These are phyloP conservation scores for Carterocephalus palaemon DNA, from an alignment of 2,888 invertebrate genomes.

Conservation along the genomic window DNA sequence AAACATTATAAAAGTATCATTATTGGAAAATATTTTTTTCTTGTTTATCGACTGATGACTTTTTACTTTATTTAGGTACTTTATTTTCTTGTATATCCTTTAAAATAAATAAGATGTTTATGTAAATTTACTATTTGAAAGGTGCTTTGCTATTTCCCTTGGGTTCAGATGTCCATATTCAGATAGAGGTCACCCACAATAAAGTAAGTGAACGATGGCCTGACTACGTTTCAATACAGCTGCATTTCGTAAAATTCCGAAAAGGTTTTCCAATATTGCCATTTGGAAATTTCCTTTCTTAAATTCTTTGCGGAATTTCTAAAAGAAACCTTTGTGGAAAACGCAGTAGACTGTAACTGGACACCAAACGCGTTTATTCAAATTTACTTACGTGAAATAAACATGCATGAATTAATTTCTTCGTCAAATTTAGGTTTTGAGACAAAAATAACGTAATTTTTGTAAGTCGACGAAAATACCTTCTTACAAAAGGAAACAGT, in stretches of 20 bases:
- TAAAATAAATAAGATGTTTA: too few relatives aligned
- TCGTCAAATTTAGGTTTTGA: too few relatives aligned
- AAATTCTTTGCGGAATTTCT: neutral
- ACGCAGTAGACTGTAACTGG: neutral
- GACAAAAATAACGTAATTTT: too few relatives aligned
- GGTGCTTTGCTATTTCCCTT: neutral
- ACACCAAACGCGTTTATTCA: slow-evolving; percentile 2
- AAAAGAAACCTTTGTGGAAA: neutral
- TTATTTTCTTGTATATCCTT: too few relatives aligned
- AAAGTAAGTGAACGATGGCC: slow-evolving; percentile 8
- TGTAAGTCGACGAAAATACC: too few relatives aligned
- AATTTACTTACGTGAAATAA: too few relatives aligned
- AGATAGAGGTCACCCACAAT: slow-evolving; percentile 8
- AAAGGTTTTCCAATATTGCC: slow-evolving; percentile 6
- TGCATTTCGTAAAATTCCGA: slow-evolving; percentile 3
- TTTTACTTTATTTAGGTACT: too few relatives aligned
- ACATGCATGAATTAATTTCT: too few relatives aligned
- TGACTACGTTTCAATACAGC: neutral
- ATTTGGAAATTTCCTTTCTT: neutral
- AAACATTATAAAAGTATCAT: too few relatives aligned
- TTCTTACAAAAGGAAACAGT: too few relatives aligned
- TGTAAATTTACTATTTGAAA: slow-evolving; percentile 3
- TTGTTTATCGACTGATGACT: too few relatives aligned
- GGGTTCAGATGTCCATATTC: slow-evolving; percentile 4
- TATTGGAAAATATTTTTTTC: too few relatives aligned